Base-by-base conservation (phyloP, 2,888 invertebrate species). In the Drosophila neonasuta region DNA sequence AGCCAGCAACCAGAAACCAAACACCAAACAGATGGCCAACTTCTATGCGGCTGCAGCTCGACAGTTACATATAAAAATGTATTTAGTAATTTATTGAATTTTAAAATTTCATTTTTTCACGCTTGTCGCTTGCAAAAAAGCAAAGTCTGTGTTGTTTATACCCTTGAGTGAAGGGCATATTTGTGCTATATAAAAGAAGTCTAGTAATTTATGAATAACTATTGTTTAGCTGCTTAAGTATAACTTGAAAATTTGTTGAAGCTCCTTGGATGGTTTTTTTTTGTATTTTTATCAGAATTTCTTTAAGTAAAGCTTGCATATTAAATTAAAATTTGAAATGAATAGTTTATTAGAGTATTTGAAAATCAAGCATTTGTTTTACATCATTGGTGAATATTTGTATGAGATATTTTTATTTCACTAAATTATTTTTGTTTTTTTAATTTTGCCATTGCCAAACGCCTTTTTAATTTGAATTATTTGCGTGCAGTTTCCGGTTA, bases 1-100 rank as follows among this genome's bases (percentile, higher is more conserved):
- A 42, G 39, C 8, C 39, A 5, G 8, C 36, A 59, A 42, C 29
- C 49, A 58, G 24, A 29, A 32, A 15, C 29, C 55, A 48, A 64
- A 61, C 54, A 41, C 24, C 61, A 64, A 65, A 56, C 59, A 69
- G 45, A 49, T 73, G 59, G 32, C n/a, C 39, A 50, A 36, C 11
- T 67, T 36, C 17, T 42, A 42, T 61, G 52, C 24, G 17, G 20
- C 44, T 34, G 44, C 11, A 42, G 30, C 51, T 59, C 59, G 7
- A 9, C 49, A 36, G 45, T 59, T 54, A 32, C n/a, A 63, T 3
- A 50, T 17, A 48, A 42, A 62, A 55, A 60, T 76, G 75, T 68
- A 69, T 76, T 79, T 72, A 65, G 71, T 75, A 75, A 81, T 77
- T 84, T 80, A 80, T 86, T 78, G 77, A 82, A 82, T 77, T 75